Evolutionary conservation across 2,888 invertebrate genomes (phyloP).

Genomic region (Ametastegia equiseti): DNA sequence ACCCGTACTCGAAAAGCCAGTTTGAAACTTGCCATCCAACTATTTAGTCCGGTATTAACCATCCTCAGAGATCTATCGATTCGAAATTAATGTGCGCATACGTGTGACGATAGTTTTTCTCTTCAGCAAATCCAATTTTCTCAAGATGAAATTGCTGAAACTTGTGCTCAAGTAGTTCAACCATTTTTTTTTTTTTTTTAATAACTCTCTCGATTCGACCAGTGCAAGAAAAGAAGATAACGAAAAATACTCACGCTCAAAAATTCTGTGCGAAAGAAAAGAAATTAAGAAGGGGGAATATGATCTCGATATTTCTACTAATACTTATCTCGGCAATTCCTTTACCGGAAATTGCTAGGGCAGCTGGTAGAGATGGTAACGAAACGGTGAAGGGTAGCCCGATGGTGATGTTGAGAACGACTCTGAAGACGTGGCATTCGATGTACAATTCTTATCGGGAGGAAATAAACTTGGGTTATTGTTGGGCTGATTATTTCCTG

Average conservation of each 20-base stretch:
- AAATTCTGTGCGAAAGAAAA: neutral
- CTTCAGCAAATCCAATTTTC: neutral
- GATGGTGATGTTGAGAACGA: conserved; percentile 4
- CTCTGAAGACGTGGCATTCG: conserved; percentile 56
- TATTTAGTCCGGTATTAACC: neutral
- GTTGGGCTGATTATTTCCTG: conserved; percentile 56
- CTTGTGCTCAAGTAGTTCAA: no score
- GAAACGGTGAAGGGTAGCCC: neutral
- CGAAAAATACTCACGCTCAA: neutral
- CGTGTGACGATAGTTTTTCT: neutral
- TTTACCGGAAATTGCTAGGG: neutral
- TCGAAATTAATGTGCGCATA: neutral
- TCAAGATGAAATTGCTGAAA: no score
- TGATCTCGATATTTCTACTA: neutral
- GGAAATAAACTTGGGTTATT: conserved; percentile 59
- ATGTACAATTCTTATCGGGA: conserved; percentile 58
- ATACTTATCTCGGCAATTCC: neutral
- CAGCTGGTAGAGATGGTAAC: neutral
- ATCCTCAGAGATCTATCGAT: neutral
- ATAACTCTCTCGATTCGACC: neutral
- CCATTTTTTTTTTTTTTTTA: neutral
- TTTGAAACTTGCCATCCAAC: neutral
- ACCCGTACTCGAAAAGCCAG: conserved; percentile 1
- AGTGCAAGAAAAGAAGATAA: neutral
- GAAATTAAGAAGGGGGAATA: neutral